Evolutionary conservation across 2,888 invertebrate species (phyloP), one percentile per base, ranked within the genome.

Genomic region (Minunthozetes semirufus): DNA sequence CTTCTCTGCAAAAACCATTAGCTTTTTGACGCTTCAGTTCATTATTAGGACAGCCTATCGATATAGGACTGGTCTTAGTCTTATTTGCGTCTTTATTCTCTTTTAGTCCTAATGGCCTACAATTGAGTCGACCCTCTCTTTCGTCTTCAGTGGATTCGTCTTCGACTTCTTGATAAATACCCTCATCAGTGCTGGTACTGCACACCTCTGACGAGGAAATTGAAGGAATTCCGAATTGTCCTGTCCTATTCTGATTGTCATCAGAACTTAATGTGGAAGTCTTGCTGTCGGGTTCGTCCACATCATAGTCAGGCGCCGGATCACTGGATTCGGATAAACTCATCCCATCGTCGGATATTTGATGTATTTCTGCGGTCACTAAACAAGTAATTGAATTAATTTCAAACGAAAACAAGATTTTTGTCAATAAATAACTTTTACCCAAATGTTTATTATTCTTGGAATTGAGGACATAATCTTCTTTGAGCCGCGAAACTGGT

Each of bases 301-400:
- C 91, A 82, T 92, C 91, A 82, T 92, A 92, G 81, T 91, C 91
- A 81, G 81, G 81, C 56, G 80, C 80, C 25, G 77, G 76, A 48
- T 78, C 79, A 61, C 78, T 79, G 46, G 77, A 72, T 33, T 79
- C 79, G 0, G 79, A 79, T 9, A 79, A 72, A 73, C 78, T 79
- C 74, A 76, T 78, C 17, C 76, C 75, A 63, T 79, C 79, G 48
- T 80, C 79, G 6, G 79, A 79, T n/a, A 76, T 78, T 42, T 78
- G 78, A 75, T 80, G 79, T 25, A 80, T 78, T 75, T 80, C 80
- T 1, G 78, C 80, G 71, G 79, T 79, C 53, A 80, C 80, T 80
- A 72, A 29, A 73, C 46, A 50, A 13, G 25, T 75, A 48, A 42
- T 22, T n/a, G 8, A 71, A 53, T 15, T 38, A 29, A 22, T 17